These are phyloP conservation scores for Colletes gigas DNA, from an alignment of 1,140 invertebrate genomes.

Conservation along the genomic window DNA sequence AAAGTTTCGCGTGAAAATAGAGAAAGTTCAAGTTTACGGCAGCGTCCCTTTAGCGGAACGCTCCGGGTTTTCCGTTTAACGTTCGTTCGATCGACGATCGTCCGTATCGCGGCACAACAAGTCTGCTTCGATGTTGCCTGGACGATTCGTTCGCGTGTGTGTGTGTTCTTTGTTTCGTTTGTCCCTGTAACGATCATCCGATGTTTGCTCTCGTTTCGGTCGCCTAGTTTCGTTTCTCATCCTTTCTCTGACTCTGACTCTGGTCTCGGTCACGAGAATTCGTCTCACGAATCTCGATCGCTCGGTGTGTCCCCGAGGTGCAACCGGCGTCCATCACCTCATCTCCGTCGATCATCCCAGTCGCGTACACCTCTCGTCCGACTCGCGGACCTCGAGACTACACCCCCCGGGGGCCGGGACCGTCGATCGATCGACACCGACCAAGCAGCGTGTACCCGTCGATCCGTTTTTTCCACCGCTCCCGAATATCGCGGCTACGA, in stretches of 20 bases:
- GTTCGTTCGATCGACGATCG: conserved; percentile 21
- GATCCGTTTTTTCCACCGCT: conserved; percentile 17
- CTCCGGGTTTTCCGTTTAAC: too few species aligned
- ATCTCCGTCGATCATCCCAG: too few species aligned
- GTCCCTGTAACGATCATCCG: conserved; percentile 49
- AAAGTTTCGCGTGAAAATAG: conserved; percentile 24
- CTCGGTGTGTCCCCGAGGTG: not conserved
- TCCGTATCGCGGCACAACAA: not conserved
- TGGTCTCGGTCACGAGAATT: not conserved
- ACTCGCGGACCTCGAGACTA: not conserved
- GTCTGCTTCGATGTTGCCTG: not conserved
- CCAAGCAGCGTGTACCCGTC: not conserved
- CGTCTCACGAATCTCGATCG: conserved; percentile 1
- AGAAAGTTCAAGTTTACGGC: not conserved
- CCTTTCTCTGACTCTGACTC: not conserved
- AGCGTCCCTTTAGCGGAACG: not conserved
- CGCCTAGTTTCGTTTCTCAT: conserved; percentile 2
- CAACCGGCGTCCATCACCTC: not conserved
- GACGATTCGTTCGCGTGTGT: conserved; percentile 4
- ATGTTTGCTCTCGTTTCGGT: conserved; percentile 33
- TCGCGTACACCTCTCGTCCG: conserved; percentile 1
- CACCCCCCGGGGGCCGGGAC: not conserved
- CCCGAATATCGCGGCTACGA: conserved; percentile 24
- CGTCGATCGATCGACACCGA: not conserved
- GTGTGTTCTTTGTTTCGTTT: conserved; percentile 9